A percentile compares a stretch with the other conserved stretches of the same genome.
Conservation (phyloP, 2,888 invertebrate species). For the Phytoseiulus persimilis region DNA sequence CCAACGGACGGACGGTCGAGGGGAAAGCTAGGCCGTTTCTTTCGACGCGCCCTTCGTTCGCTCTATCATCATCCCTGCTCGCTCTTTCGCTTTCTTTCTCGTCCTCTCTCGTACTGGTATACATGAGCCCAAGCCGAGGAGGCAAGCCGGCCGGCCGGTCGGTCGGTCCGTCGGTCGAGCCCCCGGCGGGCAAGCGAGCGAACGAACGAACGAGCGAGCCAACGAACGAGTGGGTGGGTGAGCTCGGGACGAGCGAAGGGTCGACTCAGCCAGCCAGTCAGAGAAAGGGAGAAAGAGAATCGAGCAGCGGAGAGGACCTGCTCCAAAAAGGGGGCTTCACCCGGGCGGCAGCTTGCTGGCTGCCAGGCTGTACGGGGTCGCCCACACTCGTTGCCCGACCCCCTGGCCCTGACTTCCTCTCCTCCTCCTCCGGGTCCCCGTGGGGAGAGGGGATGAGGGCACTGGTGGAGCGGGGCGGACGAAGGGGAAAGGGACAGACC, state of each 20-base stretch:
- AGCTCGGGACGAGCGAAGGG: slow-evolving; percentile 17
- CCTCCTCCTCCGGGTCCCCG: background rate
- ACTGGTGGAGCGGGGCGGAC: background rate
- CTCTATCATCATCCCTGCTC: slow-evolving; percentile 33
- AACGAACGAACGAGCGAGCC: background rate
- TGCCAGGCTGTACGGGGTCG: background rate
- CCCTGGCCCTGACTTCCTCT: background rate
- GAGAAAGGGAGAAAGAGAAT: background rate
- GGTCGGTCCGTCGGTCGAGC: too few species aligned
- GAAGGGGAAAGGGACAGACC: background rate
- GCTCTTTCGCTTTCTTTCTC: slow-evolving; percentile 16
- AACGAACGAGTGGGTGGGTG: background rate
- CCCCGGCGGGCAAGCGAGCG: background rate
- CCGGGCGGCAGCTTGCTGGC: background rate
- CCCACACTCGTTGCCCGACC: background rate
- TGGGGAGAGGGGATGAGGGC: background rate
- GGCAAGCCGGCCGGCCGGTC: background rate
- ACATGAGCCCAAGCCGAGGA: background rate
- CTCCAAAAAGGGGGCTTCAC: background rate
- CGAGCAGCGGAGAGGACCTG: background rate
- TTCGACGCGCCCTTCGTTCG: slow-evolving; percentile 34
- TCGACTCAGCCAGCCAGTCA: slow-evolving; percentile 12
- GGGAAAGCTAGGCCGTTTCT: slow-evolving; percentile 38
- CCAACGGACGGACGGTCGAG: slow-evolving; percentile 12
- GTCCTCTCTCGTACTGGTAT: background rate